Percentiles rank a stretch among this genome's conserved stretches.
phyloP scores from a whole-genome alignment of 2,888 invertebrate genomes.

The Rotaria magnacalcarata region DNA sequence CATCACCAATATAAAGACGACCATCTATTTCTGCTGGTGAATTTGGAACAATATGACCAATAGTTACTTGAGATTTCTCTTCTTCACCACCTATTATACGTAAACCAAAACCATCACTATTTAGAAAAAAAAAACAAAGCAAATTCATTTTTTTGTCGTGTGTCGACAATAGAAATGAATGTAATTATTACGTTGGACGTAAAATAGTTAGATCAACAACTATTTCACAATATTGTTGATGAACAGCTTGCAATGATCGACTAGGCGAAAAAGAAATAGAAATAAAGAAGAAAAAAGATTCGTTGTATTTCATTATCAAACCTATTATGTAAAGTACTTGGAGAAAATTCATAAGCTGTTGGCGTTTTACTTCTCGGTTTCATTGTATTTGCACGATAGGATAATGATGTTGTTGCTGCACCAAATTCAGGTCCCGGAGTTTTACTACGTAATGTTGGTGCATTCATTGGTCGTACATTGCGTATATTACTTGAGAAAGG shows the following conservation, averaged over 20 bases:
- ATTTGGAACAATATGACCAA: constrained; percentile 90
- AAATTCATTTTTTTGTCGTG: too few relatives aligned
- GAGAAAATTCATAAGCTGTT: constrained; percentile 47
- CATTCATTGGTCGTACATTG: constrained; percentile 29
- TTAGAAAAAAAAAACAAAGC: constrained; percentile 52
- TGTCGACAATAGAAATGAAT: neutral
- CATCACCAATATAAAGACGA: constrained; percentile 81
- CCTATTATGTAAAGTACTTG: neutral
- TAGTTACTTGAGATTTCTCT: constrained; percentile 90
- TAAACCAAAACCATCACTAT: constrained; percentile 91
- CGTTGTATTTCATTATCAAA: neutral
- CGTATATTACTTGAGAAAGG: neutral
- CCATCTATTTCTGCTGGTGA: constrained; percentile 89
- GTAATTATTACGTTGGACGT: neutral
- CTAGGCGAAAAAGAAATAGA: neutral
- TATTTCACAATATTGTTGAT: neutral
- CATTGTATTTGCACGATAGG: constrained; percentile 53
- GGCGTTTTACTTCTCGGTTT: constrained; percentile 58
- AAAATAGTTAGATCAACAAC: neutral
- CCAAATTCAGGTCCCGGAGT: constrained; percentile 59
- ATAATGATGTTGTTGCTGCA: constrained; percentile 47
- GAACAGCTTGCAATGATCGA: constrained; percentile 22
- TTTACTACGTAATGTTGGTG: constrained; percentile 53
- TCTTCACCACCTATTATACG: constrained; percentile 95
- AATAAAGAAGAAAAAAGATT: neutral